These are phyloP conservation scores for Microtus ochrogaster DNA, from an alignment of 2,113 vertebrate genomes.

Conservation along the genomic window DNA sequence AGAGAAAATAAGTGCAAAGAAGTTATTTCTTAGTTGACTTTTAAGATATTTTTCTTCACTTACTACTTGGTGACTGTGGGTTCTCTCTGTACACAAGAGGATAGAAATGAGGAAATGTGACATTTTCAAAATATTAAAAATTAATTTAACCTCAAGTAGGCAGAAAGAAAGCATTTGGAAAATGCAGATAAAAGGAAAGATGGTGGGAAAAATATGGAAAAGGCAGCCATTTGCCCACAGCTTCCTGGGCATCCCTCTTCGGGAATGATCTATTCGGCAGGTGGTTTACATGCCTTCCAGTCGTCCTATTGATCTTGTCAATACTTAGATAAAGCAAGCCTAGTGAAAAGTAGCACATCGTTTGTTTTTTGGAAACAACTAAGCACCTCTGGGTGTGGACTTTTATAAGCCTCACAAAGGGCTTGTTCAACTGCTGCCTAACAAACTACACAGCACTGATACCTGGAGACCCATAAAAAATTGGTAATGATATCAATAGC, in stretches of 20 bases:
- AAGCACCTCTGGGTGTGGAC: not conserved
- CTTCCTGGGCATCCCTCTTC: not conserved
- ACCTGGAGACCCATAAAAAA: slow-evolving; percentile 57
- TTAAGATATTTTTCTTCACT: not conserved
- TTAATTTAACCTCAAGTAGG: slow-evolving; percentile 1
- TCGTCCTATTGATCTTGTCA: slow-evolving; percentile 1
- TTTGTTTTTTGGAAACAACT: slow-evolving; percentile 52
- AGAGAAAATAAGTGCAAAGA: not conserved
- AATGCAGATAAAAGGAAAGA: not conserved
- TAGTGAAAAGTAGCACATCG: not conserved
- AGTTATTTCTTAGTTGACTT: slow-evolving; percentile 38
- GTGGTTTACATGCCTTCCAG: not conserved
- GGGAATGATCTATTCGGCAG: not conserved
- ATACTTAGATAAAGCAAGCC: not conserved
- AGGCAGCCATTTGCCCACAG: not conserved
- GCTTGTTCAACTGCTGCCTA: slow-evolving; percentile 51
- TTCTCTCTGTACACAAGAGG: not conserved
- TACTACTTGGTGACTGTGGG: not conserved
- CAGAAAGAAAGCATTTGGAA: not conserved
- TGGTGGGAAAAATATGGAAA: not conserved
- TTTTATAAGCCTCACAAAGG: slow-evolving; percentile 26
- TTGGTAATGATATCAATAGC: slow-evolving; percentile 59
- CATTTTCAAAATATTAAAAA: not conserved
- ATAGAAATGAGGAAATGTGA: not conserved
- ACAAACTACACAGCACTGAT: slow-evolving; percentile 35